Conservation (phyloP, 2,797 vertebrate genomes). For the Clarias fuscus region DNA sequence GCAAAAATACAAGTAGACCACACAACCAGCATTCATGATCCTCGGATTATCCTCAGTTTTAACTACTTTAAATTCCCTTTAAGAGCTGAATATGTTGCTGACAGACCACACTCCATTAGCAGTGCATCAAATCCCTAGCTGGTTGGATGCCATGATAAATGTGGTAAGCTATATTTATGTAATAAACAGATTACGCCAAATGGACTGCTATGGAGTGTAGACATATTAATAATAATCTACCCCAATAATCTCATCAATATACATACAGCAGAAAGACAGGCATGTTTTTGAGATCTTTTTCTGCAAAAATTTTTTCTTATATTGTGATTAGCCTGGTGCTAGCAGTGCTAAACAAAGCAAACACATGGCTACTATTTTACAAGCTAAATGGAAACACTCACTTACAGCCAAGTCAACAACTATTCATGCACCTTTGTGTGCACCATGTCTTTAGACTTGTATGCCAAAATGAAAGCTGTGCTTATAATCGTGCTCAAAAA, state of each 20-base stretch:
- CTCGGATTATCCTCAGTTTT: constrained; percentile 20
- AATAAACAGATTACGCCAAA: constrained; percentile 51
- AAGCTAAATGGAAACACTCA: constrained; percentile 74
- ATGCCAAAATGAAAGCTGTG: constrained; percentile 37
- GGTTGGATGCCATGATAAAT: constrained; percentile 45
- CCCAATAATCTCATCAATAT: not conserved
- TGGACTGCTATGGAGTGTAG: constrained; percentile 22
- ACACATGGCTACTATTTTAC: constrained; percentile 72
- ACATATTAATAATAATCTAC: not conserved
- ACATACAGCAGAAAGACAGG: not conserved
- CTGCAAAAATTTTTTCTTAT: constrained; percentile 59
- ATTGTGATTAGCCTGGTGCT: constrained; percentile 71
- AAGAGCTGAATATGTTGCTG: constrained; percentile 36
- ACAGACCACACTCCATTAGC: constrained; percentile 51
- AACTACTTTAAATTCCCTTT: constrained; percentile 26
- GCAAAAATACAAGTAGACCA: not conserved
- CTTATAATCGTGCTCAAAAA: constrained; percentile 43
- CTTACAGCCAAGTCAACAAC: constrained; percentile 73
- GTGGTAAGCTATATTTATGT: constrained; percentile 51
- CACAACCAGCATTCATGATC: constrained; percentile 21
- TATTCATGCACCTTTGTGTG: constrained; percentile 70
- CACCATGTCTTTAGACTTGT: constrained; percentile 47
- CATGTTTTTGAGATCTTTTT: not conserved
- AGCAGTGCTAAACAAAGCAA: constrained; percentile 73
- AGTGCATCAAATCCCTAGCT: constrained; percentile 39